Evolutionary conservation across 64 coral and sea anemone species (phyloP), one percentile per base, ranked within the genome.

Genomic region (Pocillopora verrucosa): DNA sequence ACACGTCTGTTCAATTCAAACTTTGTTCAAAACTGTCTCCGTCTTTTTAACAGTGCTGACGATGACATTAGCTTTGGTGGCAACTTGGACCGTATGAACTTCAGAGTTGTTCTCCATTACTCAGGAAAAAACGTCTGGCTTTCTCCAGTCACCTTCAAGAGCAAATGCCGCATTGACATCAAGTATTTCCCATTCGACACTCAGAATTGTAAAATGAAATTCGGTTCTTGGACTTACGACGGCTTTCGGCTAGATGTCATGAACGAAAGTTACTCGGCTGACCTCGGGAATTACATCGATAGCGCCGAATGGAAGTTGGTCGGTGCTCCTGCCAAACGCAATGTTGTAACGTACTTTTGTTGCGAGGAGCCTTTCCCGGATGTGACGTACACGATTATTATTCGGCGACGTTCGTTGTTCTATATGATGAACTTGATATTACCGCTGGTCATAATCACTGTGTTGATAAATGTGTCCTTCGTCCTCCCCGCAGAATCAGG

Each of bases 211-310:
- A 88, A 92, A 76, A 64, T 99, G 79, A 99, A 99, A 79, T 95
- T 99, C 63, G 97, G 97, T 15, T 99, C 97, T 0, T 99, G 97
- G 97, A 99, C 97, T 7, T 99, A 99, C 35, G 97, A 99, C 56
- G 97, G 97, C 4, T 95, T 91, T 64, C 83, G 97, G 15, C 60
- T 99, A 22, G 94, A 99, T 22, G 68, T 99, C 13, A 19, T 88
- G 0, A 99, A 99, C 58, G 97, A 99, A 16, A 99, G 97, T 13
- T 25, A 62, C 11, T 75, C 90, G 0, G 93, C 94, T 30, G 97
- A 95, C 73, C 84, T 99, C 4, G 94, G 88, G 0, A 95, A 86
- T 85, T 95, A 95, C 35, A 75, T 92, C 25, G 70, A 74, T 0
- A 95, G 93, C 15, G 74, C 97, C 10, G 97, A 99, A 65, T 99